Base-by-base conservation (phyloP, 2,113 vertebrate species). In the Heloderma charlesbogerti region DNA sequence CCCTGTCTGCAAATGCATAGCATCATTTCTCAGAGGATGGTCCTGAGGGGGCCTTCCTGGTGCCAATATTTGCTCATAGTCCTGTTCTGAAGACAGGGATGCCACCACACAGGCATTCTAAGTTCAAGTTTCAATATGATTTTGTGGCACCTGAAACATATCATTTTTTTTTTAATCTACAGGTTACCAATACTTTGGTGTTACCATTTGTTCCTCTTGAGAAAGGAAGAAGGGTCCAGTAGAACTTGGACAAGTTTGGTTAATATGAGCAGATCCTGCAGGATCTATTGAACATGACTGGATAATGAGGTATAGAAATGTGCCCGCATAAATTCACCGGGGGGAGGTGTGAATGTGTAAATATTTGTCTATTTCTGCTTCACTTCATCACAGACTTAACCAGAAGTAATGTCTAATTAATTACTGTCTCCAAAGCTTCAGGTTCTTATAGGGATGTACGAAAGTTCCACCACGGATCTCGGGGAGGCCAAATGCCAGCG, bases 401-500 rank as follows among this genome's bases (percentile, higher is more conserved):
- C 74, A 79, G 81, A 88, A 92, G 27, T 86, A 80, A 66, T n/a
- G 31, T 90, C 90, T 88, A 45, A 67, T 75, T 48, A 34, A 43
- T 18, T 88, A 77, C 57, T 89, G 43, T 66, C 91, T 92, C 71
- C 22, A 16, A 57, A 91, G 88, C 40, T n/a, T n/a, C n/a, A n/a
- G n/a, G n/a, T n/a, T n/a, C n/a, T n/a, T n/a, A n/a, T n/a, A n/a
- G n/a, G n/a, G n/a, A n/a, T n/a, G n/a, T n/a, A n/a, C n/a, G n/a
- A n/a, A n/a, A n/a, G n/a, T n/a, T n/a, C n/a, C n/a, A n/a, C n/a
- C n/a, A n/a, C n/a, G n/a, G n/a, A n/a, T n/a, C n/a, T n/a, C n/a
- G n/a, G n/a, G n/a, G n/a, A n/a, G n/a, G n/a, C n/a, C n/a, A n/a
- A n/a, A n/a, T n/a, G n/a, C n/a, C n/a, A n/a, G n/a, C n/a, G n/a